Evolutionary conservation across 2,113 vertebrate genomes (phyloP).

Genomic region (Campylorhamphus procurvoides): DNA sequence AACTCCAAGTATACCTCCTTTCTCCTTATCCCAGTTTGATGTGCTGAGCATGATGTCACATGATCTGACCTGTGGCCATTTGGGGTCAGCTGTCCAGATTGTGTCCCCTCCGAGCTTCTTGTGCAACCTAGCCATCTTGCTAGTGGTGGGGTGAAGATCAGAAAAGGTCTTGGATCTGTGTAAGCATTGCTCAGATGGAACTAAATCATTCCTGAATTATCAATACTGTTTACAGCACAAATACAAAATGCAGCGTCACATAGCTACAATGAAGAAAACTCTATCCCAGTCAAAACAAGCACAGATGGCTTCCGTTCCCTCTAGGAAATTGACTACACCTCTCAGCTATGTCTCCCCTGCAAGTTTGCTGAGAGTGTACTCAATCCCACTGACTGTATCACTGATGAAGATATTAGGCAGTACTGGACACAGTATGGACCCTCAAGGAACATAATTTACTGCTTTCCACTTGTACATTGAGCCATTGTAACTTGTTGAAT

Average conservation of each 20-base stretch:
- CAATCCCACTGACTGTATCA: not conserved
- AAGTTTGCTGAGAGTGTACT: not conserved
- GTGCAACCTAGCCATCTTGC: not conserved
- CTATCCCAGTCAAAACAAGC: not conserved
- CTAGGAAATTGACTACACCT: not conserved
- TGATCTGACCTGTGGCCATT: not conserved
- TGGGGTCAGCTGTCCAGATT: not conserved
- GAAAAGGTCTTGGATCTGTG: not conserved
- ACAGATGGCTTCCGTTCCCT: not conserved
- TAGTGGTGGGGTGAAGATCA: not conserved
- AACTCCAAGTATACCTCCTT: not conserved
- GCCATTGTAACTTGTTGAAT: accelerated
- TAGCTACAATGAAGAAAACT: not conserved
- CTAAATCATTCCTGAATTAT: not conserved
- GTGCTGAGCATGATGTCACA: not conserved
- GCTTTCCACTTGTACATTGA: not conserved
- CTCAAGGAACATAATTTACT: no score
- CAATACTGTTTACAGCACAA: not conserved
- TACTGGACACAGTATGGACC: no score
- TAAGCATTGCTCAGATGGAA: not conserved
- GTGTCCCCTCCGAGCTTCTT: not conserved
- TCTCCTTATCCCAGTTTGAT: not conserved
- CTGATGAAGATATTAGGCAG: not conserved
- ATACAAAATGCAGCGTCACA: not conserved
- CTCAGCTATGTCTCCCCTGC: not conserved